Evolutionary conservation across 2,888 invertebrate species (phyloP), one percentile per base, ranked within the genome.

Genomic region (Torymus aiolomorphi): DNA sequence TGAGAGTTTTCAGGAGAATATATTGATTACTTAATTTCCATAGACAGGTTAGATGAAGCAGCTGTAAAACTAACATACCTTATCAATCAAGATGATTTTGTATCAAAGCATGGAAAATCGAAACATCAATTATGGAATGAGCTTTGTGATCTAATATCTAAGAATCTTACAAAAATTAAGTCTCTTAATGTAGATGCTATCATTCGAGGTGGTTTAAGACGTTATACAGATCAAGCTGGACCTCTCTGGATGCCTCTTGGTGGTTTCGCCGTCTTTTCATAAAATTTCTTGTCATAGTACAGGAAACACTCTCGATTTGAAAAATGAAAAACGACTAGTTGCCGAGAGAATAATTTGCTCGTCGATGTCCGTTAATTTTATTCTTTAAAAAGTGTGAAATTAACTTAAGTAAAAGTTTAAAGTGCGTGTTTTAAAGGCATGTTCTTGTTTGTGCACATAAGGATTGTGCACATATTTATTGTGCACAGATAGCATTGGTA

Each of bases 71-170:
- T 99, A 83, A 97, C 97, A 3, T 94, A 95, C 85, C 95, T 99
- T 86, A 98, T 99, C 1, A 99, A 99, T 89, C 96, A 98, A 92
- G 98, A 99, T 88, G 94, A 96, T 86, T 98, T 99, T 91, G 95
- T 96, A 54, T 99, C 99, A 0, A 98, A 97, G 89, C 95, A 97
- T 91, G 99, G 99, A 0, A 99, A 99, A 92, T 98, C 99, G 0
- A 98, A 98, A 89, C 98, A 99, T 92, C 98, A 99, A 91, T 91
- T 99, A 42, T 99, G 99, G 99, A 98, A 98, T 92, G 99, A 99
- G 89, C 92, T 99, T 57, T 99, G 99, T 91, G 98, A 99, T 88
- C 91, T 99, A 75, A 98, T 98, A 87, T 98, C 98, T 0, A 97
- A 98, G 91, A 98, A 99, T 92, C 99, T 99, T 20, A 95, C 95